Conservation (phyloP, 2,888 invertebrate genomes). For the Cryptocheilus praepositus region DNA sequence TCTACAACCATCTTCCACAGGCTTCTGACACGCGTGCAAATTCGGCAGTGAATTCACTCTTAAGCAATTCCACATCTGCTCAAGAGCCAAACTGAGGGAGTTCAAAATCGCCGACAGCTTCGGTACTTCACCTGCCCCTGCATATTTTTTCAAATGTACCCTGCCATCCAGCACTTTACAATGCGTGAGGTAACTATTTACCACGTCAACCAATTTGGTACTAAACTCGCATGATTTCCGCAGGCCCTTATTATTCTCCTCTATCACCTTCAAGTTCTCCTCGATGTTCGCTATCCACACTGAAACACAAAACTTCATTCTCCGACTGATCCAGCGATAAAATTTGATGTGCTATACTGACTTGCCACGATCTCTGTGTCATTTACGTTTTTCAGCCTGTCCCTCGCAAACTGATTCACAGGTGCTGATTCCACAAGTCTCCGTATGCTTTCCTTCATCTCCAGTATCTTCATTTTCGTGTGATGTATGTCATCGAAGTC, state of each 20-base stretch:
- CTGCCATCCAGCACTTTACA: constrained; percentile 47
- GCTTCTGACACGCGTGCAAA: no score
- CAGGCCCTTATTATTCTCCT: constrained; percentile 17
- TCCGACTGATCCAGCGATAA: no score
- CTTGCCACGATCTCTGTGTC: constrained; percentile 58
- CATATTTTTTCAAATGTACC: constrained; percentile 35
- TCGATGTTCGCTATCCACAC: constrained; percentile 35
- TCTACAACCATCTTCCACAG: no score
- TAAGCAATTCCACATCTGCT: no score
- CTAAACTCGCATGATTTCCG: constrained; percentile 24
- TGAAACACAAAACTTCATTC: no score
- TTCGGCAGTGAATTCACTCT: no score
- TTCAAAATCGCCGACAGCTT: no score
- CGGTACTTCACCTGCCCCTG: neutral
- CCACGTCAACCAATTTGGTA: constrained; percentile 56
- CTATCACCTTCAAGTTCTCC: constrained; percentile 22
- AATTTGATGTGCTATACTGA: constrained; percentile 31
- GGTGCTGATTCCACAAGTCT: constrained; percentile 50
- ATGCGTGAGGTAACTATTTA: constrained; percentile 61
- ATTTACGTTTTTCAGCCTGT: constrained; percentile 53
- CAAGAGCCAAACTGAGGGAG: no score
- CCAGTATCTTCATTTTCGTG: constrained; percentile 53
- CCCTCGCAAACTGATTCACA: constrained; percentile 52
- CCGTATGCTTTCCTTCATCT: constrained; percentile 47
- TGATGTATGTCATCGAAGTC: constrained; percentile 40